Evolutionary conservation across 2,113 vertebrate genomes (phyloP), one percentile per base, ranked within the genome.

Genomic region (Neogale vison): DNA sequence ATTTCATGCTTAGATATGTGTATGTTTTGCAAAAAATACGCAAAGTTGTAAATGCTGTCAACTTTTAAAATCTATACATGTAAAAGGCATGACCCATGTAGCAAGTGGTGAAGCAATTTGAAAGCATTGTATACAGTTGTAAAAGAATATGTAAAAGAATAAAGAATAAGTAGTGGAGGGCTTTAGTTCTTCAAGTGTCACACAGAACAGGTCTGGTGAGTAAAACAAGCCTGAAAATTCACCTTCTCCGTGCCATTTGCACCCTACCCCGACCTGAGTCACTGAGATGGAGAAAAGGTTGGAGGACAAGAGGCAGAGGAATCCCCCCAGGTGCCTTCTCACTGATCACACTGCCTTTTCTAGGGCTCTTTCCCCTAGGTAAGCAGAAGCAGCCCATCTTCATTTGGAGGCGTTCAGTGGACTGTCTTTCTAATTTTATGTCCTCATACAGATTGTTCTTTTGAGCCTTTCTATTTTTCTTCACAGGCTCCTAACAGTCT

Each of bases 401-500:
- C 24, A 47, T 23, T 52, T 4, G 21, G 65, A 74, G 39, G 11
- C 39, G 11, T 90, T 81, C 61, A 63, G 29, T 13, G 18, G 57
- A 31, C 42, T 23, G 4, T 31, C 4, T 72, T 80, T 61, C 42
- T 86, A 52, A 10, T 3, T 15, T 36, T 4, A 17, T 63, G 21
- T 83, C 47, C n/a, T n/a, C 59, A 29, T 13, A 26, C 18, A 42
- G 1, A 18, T 63, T 39, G 34, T 3, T 86, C 80, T 55, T 47
- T 29, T 80, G 85, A 96, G 26, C 18, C 2, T 0, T 83, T 74
- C 83, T 88, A 15, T 96, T 93, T 92, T 97, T 90, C 88, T 95
- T 97, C 39, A 14, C 97, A 99, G 99, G 98, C 99, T 99, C 72
- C 98, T 99, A 96, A 99, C 98, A 0, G 99, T 99, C 42, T 98